These are phyloP conservation scores for Leptosomus discolor DNA, from an alignment of 2,113 vertebrate genomes.

Conservation along the genomic window DNA sequence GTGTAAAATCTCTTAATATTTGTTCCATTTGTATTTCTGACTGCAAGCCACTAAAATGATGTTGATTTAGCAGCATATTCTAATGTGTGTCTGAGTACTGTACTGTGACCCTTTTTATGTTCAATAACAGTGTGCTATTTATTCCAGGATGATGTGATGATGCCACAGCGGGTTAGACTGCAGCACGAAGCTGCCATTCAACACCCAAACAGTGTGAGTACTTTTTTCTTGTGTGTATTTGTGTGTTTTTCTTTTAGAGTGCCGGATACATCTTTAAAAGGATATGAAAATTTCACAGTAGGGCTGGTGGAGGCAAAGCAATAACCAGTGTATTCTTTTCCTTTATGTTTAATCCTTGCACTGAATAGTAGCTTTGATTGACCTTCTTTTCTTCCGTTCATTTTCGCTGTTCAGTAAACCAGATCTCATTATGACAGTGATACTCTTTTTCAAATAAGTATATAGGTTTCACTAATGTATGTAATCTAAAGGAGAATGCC, in stretches of 20 bases:
- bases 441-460: not conserved
- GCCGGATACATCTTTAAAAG: conserved; percentile 32
- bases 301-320: not conserved
- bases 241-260: conserved; percentile 21
- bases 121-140: conserved; percentile 44
- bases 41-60: conserved; percentile 35
- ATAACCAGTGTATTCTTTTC: not conserved
- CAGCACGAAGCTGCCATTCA: conserved; percentile 78
- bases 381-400: not conserved
- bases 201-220: conserved; percentile 85
- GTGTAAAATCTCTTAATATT: not conserved
- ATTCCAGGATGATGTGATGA: conserved; percentile 92
- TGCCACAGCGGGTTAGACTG: conserved; percentile 87
- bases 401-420: not conserved
- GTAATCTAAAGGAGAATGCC: not conserved
- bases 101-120: conserved; percentile 12
- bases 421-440: not conserved
- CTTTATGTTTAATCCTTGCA: conserved; percentile 1
- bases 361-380: conserved; percentile 1
- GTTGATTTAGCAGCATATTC: conserved; percentile 8
- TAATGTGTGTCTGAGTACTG: not conserved
- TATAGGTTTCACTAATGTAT: not conserved
- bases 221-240: not conserved
- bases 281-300: conserved; percentile 43
- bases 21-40: conserved; percentile 31